Evolutionary conservation across 2,888 invertebrate species (phyloP), one percentile per base, ranked within the genome.

Genomic region (Epirrhoe tristata): DNA sequence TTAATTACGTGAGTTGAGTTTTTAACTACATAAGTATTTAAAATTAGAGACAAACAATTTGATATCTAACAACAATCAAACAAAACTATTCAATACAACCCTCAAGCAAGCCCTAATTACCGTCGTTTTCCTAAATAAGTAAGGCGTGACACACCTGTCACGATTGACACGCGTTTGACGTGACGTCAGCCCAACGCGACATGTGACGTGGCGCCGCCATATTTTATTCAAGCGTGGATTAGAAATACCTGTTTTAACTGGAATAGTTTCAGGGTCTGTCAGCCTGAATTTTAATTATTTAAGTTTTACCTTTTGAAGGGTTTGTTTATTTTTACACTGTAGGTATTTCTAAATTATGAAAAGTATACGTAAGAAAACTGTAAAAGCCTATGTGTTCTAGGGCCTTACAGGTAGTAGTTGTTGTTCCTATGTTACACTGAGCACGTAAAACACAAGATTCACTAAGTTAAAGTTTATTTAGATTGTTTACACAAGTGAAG

Each of bases 41-140:
- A n/a, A n/a, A n/a, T n/a, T n/a, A n/a, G n/a, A n/a, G n/a, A n/a
- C n/a, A n/a, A n/a, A n/a, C n/a, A n/a, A n/a, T n/a, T n/a, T n/a
- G n/a, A n/a, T n/a, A n/a, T n/a, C n/a, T n/a, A n/a, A n/a, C n/a
- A n/a, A n/a, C 39, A 10, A 3, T 3, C 6, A 1, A 39, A 39
- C 39, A 43, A 12, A 43, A 43, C 39, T 10, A 4, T 43, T 12
- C 39, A 43, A 12, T 43, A 10, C 12, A 39, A 36, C 54, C 24
- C 12, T 14, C n/a, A 78, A 66, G 75, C 74, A 67, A 75, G 34
- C 10, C 57, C 69, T 78, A 80, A 81, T 79, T 79, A 80, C 77
- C 76, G 69, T 72, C 74, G 75, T 77, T 76, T 73, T 78, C 74
- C 76, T 82, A 81, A 82, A 82, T 82, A 78, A 82, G 75, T 81